These are phyloP conservation scores for Pseudomugil tenellus DNA, from an alignment of 2,797 vertebrate genomes.

Conservation along the genomic window DNA sequence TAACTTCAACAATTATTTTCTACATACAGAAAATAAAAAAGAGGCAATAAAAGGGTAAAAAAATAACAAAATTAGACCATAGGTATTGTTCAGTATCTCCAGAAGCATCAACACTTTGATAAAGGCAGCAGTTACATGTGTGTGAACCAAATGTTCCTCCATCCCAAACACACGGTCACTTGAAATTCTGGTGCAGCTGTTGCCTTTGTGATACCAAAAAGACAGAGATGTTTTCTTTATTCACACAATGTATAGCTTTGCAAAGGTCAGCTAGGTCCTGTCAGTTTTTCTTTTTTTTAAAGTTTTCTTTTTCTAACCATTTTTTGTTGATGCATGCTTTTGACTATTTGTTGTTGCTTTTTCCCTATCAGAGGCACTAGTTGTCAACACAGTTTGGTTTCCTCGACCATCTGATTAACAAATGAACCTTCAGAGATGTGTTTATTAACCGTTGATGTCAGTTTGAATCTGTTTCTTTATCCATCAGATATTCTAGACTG, in stretches of 20 bases:
- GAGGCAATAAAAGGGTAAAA: background rate
- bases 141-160: background rate
- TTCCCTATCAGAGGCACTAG: background rate
- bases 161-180: background rate
- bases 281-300: background rate
- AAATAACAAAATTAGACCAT: no score
- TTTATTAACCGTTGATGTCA: background rate
- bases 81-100: no score
- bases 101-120: no score
- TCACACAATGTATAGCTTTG: background rate
- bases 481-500: background rate
- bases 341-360: background rate
- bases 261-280: background rate
- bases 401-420: background rate
- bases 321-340: background rate
- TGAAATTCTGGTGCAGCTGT: background rate
- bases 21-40: background rate
- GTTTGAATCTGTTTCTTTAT: background rate
- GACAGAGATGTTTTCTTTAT: background rate
- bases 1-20: no score
- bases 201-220: background rate
- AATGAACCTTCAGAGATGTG: background rate
- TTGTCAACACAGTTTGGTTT: background rate
- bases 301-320: background rate
- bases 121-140: background rate